Evolutionary conservation across 2,797 vertebrate genomes (phyloP).

Genomic region (Enteromius unitaeniatus): DNA sequence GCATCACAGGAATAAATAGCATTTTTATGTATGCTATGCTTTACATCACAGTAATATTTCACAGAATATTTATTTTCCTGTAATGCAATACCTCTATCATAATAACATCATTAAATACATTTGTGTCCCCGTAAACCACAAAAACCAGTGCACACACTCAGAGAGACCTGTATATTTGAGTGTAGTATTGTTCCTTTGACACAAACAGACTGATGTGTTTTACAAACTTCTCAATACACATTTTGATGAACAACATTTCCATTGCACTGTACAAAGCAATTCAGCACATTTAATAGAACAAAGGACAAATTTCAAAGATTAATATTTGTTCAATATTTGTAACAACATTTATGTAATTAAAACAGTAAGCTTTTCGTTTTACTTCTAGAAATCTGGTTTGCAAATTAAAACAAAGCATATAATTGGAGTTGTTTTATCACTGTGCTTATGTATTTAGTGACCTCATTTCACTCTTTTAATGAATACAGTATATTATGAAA

Average conservation of each 20-base stretch:
- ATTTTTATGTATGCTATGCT: too few relatives aligned
- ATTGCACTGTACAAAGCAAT: background rate
- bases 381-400: background rate
- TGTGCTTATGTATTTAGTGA: constrained; percentile 16
- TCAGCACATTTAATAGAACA: background rate
- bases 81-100: too few relatives aligned
- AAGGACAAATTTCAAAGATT: background rate
- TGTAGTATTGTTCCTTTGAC: background rate
- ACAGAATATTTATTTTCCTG: too few relatives aligned
- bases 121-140: too few relatives aligned
- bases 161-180: background rate
- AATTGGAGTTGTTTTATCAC: constrained; percentile 28
- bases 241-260: background rate
- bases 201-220: background rate
- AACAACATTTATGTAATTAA: background rate
- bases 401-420: constrained; percentile 40
- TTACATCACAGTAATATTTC: too few relatives aligned
- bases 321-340: background rate
- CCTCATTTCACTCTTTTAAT: constrained; percentile 8
- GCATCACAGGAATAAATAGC: too few relatives aligned
- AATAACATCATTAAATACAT: too few relatives aligned
- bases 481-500: background rate
- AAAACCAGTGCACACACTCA: too few relatives aligned
- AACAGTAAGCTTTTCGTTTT: background rate
- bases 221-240: background rate